Base-by-base conservation (phyloP, 2,888 invertebrate species). In the Tortricodes alternella region DNA sequence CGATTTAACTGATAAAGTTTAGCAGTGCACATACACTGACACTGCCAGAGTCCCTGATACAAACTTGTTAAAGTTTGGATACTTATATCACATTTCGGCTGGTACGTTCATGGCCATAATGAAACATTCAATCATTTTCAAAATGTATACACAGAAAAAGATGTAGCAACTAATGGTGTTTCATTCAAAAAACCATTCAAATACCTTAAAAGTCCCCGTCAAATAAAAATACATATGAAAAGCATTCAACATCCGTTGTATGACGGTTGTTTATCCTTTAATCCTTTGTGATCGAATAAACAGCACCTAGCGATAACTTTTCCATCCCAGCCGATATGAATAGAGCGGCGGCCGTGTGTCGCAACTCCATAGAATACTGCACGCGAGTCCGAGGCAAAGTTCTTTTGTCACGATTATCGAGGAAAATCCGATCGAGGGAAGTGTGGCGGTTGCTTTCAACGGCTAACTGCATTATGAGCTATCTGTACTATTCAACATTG, bases 321-420 rank as follows among this genome's bases (percentile, higher is more conserved):
- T 74, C 76, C 73, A 64, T 67, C 67, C 65, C 68, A 68, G 67
- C 64, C 72, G 70, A 70, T 76, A 70, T 83, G 85, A 85, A 85
- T 68, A 65, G 67, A 66, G 64, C 65, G 71, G 44, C 44, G 59
- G 48, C 66, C 67, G 65, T 78, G 80, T 78, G 79, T 80, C 76
- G 74, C 71, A 68, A 74, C 71, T 77, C 71, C 72, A 78, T 79
- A 80, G 79, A 79, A 80, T 80, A 79, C 61, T 57, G 62, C 62
- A 63, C 64, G 68, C 68, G 72, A 75, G 78, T 78, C n/a, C 73
- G 76, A 68, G 68, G 73, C 83, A 85, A 86, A 89, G 89, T 89
- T 89, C 89, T 89, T 89, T 89, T 89, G 89, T 89, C 82, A 79
- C 83, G 87, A 89, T 89, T 89, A 89, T 89, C 89, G 79, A 76